Conservation (phyloP, 2,888 invertebrate species). For the Andrena trimmerana region DNA sequence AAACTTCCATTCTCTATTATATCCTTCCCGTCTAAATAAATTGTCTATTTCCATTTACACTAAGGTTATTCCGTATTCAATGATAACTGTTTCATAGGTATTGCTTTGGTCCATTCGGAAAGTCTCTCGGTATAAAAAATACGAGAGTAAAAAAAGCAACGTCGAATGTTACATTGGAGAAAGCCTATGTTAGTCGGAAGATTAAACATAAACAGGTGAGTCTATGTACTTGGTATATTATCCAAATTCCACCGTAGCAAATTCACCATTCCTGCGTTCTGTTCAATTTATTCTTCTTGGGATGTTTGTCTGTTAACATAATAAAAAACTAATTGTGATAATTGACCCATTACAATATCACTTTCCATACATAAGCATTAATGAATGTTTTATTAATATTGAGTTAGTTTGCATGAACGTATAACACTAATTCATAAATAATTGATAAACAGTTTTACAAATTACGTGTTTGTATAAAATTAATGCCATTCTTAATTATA, state of each 20-base stretch:
- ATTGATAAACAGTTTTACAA: not conserved
- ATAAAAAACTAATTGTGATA: not conserved
- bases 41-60: not conserved
- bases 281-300: not conserved
- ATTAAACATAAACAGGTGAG: conserved; percentile 93
- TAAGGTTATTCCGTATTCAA: conserved; percentile 24
- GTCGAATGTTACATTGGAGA: conserved; percentile 91
- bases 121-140: conserved; percentile 92
- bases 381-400: not conserved
- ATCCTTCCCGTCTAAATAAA: conserved; percentile 10
- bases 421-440: conserved; percentile 1
- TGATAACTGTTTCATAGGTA: conserved; percentile 86
- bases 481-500: not conserved
- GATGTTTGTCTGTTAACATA: not conserved
- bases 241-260: not conserved
- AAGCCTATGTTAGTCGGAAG: conserved; percentile 90
- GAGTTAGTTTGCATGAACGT: too few relatives aligned
- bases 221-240: not conserved
- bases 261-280: not conserved
- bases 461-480: not conserved
- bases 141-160: conserved; percentile 91
- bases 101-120: conserved; percentile 93
- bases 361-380: conserved; percentile 1
- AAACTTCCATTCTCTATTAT: conserved; percentile 1
- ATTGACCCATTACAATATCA: not conserved